These are phyloP conservation scores for Oxygymnocypris stewartii DNA, from an alignment of 2,113 vertebrate genomes.

Conservation along the genomic window DNA sequence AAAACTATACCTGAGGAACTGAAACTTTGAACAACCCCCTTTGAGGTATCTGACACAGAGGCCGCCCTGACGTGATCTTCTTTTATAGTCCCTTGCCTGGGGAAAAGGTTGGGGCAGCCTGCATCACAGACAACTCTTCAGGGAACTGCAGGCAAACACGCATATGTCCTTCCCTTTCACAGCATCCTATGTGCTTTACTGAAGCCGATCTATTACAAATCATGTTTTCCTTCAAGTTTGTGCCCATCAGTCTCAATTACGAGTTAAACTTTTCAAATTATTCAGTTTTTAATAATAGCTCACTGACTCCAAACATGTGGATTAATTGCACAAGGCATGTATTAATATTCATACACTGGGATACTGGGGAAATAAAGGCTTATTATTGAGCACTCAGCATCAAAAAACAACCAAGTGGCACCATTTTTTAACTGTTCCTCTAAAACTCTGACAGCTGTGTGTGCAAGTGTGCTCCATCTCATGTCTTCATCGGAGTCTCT, in stretches of 20 bases:
- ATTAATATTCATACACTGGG: slow-evolving; percentile 23
- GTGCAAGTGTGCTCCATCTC: slow-evolving; percentile 33
- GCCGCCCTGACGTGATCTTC: slow-evolving; percentile 48
- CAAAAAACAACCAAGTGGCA: background rate
- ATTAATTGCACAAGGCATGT: background rate
- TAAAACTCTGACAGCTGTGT: slow-evolving; percentile 28
- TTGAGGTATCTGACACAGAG: slow-evolving; percentile 39
- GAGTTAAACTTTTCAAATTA: slow-evolving; percentile 10
- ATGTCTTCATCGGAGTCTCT: slow-evolving; percentile 52
- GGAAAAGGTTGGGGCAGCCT: slow-evolving; percentile 25
- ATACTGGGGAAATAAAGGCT: slow-evolving; percentile 10
- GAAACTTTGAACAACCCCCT: slow-evolving; percentile 39
- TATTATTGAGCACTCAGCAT: slow-evolving; percentile 11
- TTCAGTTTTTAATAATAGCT: slow-evolving; percentile 7
- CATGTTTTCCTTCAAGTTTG: background rate
- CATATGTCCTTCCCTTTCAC: slow-evolving; percentile 6
- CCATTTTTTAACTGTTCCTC: slow-evolving; percentile 18
- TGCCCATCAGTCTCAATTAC: background rate
- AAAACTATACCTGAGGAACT: slow-evolving; percentile 27
- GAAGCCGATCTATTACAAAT: background rate
- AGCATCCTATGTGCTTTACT: background rate
- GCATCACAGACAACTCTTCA: slow-evolving; percentile 19
- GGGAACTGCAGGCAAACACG: slow-evolving; percentile 32
- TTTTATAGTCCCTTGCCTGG: slow-evolving; percentile 52
- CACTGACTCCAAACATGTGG: background rate